Evolutionary conservation across 2,113 vertebrate species (phyloP).

Genomic region (Oxyura jamaicensis): DNA sequence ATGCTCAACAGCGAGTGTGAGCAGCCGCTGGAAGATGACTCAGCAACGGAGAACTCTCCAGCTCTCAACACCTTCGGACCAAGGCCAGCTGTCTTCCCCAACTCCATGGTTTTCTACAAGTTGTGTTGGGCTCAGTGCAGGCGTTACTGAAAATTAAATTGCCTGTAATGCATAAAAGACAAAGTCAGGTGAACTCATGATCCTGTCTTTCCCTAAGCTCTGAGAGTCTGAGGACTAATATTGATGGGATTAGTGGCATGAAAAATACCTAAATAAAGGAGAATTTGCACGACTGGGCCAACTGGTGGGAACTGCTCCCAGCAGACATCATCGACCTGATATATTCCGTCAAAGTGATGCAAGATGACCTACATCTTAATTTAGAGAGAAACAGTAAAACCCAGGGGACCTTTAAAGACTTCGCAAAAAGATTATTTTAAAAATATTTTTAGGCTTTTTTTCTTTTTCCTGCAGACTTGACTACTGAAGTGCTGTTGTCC

Average conservation of each 20-base stretch:
- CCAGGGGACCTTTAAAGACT: neutral
- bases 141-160: neutral
- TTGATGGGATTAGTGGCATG: neutral
- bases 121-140: neutral
- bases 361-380: neutral
- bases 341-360: neutral
- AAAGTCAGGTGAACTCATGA: neutral
- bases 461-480: neutral
- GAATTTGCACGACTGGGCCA: neutral
- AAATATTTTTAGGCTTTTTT: neutral
- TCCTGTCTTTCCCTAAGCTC: neutral
- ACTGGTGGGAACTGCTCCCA: neutral
- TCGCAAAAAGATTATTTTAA: neutral
- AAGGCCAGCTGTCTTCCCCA: neutral
- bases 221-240: neutral
- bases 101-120: accelerated
- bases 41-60: neutral
- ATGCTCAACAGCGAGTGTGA: neutral
- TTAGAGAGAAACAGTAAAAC: neutral
- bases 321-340: neutral
- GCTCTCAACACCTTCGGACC: neutral
- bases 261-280: conserved; percentile 1
- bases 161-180: neutral
- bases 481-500: neutral
- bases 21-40: neutral